Base-by-base conservation (phyloP, 2,888 invertebrate species). In the Prenolepis imparis region DNA sequence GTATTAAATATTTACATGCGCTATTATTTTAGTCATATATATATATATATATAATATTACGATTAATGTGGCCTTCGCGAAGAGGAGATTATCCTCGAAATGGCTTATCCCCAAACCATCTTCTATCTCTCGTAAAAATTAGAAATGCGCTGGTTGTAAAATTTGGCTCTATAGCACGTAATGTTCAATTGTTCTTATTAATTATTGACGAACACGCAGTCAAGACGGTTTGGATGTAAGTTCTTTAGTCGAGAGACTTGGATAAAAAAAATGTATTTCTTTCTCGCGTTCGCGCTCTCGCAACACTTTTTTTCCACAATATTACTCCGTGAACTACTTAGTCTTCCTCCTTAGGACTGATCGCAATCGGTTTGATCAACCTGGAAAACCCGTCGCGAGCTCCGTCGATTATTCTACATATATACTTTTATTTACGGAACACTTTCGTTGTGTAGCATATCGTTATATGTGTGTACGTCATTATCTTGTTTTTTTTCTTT, bases 1-100 rank as follows among this genome's bases (percentile, higher is more conserved):
- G 67, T 83, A 83, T 82, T 59, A 67, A 55, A 32, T 83, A 73
- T 73, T 78, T 78, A 83, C 82, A 83, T n/a, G 48, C 12, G 55
- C 36, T 63, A 55, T 39, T 6, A 67, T 70, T n/a, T 24, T 59
- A 48, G n/a, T 63, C 52, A 78, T 78, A 75, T 61, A 52, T 52
- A 72, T 81, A 36, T 36, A 36, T 36, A 36, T 36, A 36, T 36
- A 80, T 75, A 81, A 59, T 81, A 67, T 77, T 77, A 66, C 32
- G n/a, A 6, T 52, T 64, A 67, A 52, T 8, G 15, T 77, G 52
- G 77, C 67, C 52, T 77, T 52, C n/a, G 28, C n/a, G 28, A 12
- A 67, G 52, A 77, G 52, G 36, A 64, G 11, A 64, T 77, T 66
- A 24, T 52, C 48, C 44, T 15, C 44, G 4, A 64, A n/a, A 64